phyloP scores from a whole-genome alignment of 2,797 vertebrate genomes.

The Macropus fuliginosus region DNA sequence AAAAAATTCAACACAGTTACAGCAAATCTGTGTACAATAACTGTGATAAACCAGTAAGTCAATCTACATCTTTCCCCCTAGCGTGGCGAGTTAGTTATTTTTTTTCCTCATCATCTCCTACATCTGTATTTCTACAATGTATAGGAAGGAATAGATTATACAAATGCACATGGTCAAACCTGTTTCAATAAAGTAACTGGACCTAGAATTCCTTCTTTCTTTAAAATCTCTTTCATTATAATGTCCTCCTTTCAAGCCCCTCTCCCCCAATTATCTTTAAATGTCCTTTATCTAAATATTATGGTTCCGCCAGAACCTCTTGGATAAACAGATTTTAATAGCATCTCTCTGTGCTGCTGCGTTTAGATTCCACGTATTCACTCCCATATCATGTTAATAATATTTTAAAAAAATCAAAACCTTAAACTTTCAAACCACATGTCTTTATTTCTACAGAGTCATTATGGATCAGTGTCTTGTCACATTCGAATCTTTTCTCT shows the following conservation, averaged over 20 bases:
- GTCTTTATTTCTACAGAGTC: background rate
- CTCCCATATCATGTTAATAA: slow-evolving; percentile 32
- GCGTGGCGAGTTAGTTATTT: slow-evolving; percentile 58
- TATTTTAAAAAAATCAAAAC: background rate
- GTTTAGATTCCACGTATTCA: background rate
- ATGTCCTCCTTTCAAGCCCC: background rate
- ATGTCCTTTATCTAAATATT: slow-evolving; percentile 41
- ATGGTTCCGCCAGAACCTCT: background rate
- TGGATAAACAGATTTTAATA: background rate
- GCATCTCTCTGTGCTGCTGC: background rate
- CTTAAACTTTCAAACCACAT: background rate
- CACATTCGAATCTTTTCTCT: slow-evolving; percentile 15
- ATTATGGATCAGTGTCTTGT: slow-evolving; percentile 44
- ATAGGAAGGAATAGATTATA: background rate
- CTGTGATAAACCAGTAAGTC: slow-evolving; percentile 76
- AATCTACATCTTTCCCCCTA: slow-evolving; percentile 69
- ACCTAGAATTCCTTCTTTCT: slow-evolving; percentile 2
- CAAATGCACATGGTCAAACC: background rate
- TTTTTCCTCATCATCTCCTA: slow-evolving; percentile 58
- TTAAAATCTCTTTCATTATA: slow-evolving; percentile 17
- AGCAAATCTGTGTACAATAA: slow-evolving; percentile 76
- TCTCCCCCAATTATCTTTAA: background rate
- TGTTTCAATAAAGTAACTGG: background rate
- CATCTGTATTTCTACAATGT: slow-evolving; percentile 14
- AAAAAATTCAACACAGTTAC: slow-evolving; percentile 68